These are phyloP conservation scores for Trididemnum nubilum DNA, from an alignment of 23 tunicate species.

Conservation along the genomic window DNA sequence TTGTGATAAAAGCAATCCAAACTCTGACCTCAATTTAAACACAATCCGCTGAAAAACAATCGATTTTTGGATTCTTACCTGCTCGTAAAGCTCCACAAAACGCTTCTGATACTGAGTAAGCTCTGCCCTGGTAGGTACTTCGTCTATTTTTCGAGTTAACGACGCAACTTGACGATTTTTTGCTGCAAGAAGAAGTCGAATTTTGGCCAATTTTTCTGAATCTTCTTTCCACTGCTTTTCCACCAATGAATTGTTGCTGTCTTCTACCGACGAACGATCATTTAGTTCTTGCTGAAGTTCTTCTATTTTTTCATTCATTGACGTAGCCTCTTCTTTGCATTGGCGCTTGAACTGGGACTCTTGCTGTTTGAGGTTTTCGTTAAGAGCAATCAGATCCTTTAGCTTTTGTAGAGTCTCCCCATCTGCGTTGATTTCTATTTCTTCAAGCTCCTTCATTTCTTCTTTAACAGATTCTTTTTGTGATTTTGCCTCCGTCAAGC, in stretches of 20 bases:
- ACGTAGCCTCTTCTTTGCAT: slow-evolving; percentile 73
- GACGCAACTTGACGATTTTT: slow-evolving; percentile 70
- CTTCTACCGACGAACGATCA: slow-evolving; percentile 21
- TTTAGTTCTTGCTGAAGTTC: slow-evolving; percentile 33
- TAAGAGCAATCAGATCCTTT: slow-evolving; percentile 48
- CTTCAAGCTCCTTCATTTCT: slow-evolving; percentile 56
- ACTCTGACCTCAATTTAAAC: no score
- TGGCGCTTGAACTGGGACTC: slow-evolving; percentile 67
- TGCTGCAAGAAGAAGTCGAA: slow-evolving; percentile 64
- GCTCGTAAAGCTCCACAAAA: slow-evolving; percentile 88
- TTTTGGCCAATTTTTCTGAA: slow-evolving; percentile 61
- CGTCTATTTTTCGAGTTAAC: slow-evolving; percentile 77
- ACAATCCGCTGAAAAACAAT: no score
- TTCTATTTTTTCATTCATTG: slow-evolving; percentile 52
- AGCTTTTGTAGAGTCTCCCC: slow-evolving; percentile 43
- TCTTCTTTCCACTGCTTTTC: slow-evolving; percentile 68
- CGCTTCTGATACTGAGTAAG: slow-evolving; percentile 81
- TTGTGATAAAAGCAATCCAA: no score
- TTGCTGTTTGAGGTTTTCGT: slow-evolving; percentile 78
- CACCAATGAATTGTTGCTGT: slow-evolving; percentile 55
- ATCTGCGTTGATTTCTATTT: slow-evolving; percentile 68
- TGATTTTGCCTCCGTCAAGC: slow-evolving; percentile 11
- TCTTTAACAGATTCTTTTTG: slow-evolving; percentile 39
- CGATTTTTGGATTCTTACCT: no score
- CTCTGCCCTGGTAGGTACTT: slow-evolving; percentile 97